A percentile compares a stretch with the other conserved stretches of the same genome.
These are phyloP conservation scores for Sicus ferrugineus DNA, from an alignment of 2,888 invertebrate species.

Conservation along the genomic window DNA sequence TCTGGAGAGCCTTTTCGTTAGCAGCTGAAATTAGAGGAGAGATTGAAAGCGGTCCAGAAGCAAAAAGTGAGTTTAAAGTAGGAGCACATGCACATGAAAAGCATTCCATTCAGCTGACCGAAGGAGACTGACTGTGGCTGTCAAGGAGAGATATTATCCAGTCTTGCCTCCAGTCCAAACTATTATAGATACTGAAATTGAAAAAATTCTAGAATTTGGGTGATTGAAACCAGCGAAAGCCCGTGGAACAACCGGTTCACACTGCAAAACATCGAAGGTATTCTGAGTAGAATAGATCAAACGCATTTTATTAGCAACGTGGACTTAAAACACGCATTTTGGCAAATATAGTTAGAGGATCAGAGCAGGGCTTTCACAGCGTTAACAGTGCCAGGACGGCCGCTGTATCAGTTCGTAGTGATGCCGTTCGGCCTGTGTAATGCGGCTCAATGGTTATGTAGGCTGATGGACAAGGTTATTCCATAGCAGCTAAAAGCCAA, in stretches of 20 bases:
- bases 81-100: not conserved
- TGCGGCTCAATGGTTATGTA: slow-evolving; percentile 39
- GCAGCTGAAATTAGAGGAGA: slow-evolving; percentile 18
- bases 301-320: slow-evolving; percentile 46
- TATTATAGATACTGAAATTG: slow-evolving; percentile 44
- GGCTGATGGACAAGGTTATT: slow-evolving; percentile 44
- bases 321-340: slow-evolving; percentile 36
- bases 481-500: slow-evolving; percentile 36
- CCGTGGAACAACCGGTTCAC: slow-evolving; percentile 49
- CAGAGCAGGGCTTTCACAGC: slow-evolving; percentile 31
- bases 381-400: slow-evolving; percentile 36
- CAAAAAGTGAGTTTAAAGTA: not conserved
- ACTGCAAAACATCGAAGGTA: no score
- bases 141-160: slow-evolving; percentile 38
- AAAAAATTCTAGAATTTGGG: slow-evolving; percentile 48
- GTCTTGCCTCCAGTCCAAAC: slow-evolving; percentile 35
- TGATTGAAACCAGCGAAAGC: slow-evolving; percentile 49
- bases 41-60: no score
- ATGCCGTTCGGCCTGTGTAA: slow-evolving; percentile 38
- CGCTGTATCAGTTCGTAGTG: slow-evolving; percentile 35
- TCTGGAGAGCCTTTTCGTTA: slow-evolving; percentile 33
- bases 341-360: slow-evolving; percentile 32
- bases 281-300: slow-evolving; percentile 41
- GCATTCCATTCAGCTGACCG: slow-evolving; percentile 33
- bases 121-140: slow-evolving; percentile 25